Evolutionary conservation across 2,113 vertebrate genomes (phyloP).

Genomic region (Columba livia): DNA sequence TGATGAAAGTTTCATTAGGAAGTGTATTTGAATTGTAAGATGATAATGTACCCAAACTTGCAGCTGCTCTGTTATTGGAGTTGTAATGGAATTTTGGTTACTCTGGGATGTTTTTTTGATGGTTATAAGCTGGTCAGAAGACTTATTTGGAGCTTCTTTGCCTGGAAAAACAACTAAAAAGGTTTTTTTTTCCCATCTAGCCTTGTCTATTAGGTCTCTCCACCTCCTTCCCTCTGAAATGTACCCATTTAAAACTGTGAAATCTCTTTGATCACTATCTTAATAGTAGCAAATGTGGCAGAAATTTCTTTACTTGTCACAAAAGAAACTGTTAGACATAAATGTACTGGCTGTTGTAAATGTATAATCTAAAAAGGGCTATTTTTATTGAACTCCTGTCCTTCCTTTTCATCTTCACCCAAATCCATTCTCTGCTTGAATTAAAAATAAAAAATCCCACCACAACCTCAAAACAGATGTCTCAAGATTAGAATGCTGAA

Average conservation of each 20-base stretch:
- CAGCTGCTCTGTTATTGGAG: background rate
- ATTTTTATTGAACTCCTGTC: background rate
- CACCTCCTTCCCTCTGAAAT: background rate
- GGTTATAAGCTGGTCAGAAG: background rate
- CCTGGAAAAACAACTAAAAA: background rate
- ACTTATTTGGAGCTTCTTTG: background rate
- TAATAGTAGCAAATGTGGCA: slow-evolving; percentile 78
- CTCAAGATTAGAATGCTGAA: slow-evolving; percentile 23
- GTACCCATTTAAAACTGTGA: background rate
- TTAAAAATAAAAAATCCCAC: slow-evolving; percentile 20
- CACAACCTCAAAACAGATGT: slow-evolving; percentile 78
- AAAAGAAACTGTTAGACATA: slow-evolving; percentile 74
- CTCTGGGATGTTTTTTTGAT: background rate
- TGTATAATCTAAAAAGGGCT: slow-evolving; percentile 54
- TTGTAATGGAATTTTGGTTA: background rate
- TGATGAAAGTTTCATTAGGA: background rate
- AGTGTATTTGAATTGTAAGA: background rate
- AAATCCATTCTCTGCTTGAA: background rate
- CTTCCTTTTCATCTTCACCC: background rate
- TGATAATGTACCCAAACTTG: background rate
- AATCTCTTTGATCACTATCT: slow-evolving; percentile 63
- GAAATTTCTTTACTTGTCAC: slow-evolving; percentile 76
- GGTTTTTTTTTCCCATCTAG: background rate
- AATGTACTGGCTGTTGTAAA: slow-evolving; percentile 61
- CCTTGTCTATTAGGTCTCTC: background rate